A percentile compares a stretch with the other conserved stretches of the same genome.
phyloP scores from a whole-genome alignment of 2,888 invertebrate genomes.

The Dryobota labecula region DNA sequence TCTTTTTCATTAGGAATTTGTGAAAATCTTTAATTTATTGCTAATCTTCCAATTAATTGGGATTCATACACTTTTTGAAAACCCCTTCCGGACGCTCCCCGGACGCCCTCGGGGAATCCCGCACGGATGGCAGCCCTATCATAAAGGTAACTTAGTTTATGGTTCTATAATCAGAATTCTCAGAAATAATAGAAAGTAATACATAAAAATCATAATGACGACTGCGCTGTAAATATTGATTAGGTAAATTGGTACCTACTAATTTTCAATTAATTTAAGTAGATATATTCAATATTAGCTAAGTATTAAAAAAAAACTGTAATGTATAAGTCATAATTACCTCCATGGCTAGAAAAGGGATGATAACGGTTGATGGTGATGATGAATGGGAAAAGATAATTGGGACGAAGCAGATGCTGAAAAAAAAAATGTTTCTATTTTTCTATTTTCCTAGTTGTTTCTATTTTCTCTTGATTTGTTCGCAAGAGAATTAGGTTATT shows the following conservation, averaged over 20 bases:
- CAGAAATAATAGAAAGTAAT: neutral
- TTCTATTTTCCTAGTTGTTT: neutral
- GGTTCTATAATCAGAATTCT: neutral
- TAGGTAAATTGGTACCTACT: neutral
- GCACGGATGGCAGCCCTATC: no score
- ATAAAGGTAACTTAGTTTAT: conserved; percentile 11
- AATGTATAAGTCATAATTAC: neutral
- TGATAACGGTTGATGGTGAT: neutral
- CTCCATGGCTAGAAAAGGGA: no score
- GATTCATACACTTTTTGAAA: no score
- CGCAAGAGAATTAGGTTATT: neutral
- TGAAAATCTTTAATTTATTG: no score
- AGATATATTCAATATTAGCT: neutral
- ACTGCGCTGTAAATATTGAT: neutral
- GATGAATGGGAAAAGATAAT: no score
- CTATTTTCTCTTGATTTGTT: neutral
- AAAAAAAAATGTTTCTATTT: neutral
- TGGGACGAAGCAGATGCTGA: no score
- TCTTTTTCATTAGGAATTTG: no score
- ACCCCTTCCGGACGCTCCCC: no score
- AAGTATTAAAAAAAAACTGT: neutral
- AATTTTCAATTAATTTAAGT: neutral
- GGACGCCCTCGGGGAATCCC: no score
- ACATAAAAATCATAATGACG: neutral
- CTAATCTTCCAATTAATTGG: no score